Base-by-base conservation (phyloP, 2,113 vertebrate species). In the Rattus rattus region DNA sequence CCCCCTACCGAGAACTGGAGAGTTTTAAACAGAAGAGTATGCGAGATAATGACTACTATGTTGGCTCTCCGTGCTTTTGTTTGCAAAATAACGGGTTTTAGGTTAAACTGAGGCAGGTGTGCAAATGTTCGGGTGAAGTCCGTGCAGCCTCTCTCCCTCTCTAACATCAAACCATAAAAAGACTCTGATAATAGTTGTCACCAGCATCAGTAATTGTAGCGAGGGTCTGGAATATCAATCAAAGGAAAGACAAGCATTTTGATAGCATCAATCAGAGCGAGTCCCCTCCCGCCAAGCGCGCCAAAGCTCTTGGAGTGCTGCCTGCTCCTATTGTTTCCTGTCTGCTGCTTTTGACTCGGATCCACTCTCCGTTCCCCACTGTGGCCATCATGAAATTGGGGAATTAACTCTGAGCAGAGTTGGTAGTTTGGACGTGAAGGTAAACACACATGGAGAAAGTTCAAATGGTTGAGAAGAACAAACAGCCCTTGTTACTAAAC, bases 401-500 rank as follows among this genome's bases (percentile, higher is more conserved):
- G 97, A 98, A 98, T 98, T 98, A 98, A 98, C 98, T 98, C 98
- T 84, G 97, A 92, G 95, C 97, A 98, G 97, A 98, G 95, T 97
- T 96, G 91, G 97, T 97, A 96, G 98, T 97, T 59, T 98, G 97
- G 97, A 96, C 94, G 97, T 47, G 96, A 98, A 98, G 98, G 98
- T 97, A 97, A 98, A 98, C 95, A 98, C 96, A 98, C 97, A 98
- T 30, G 95, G 96, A 94, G 97, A 96, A 97, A 97, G 98, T 98
- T 98, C 98, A 98, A 98, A 98, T 97, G 96, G 94, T 75, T 89
- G 94, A 98, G 96, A 97, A 98, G 97, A 98, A 98, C 98, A 98
- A 98, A 98, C 97, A 98, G 69, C 88, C 90, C 95, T 98, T 98
- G 98, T 98, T 98, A 97, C 90, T 75, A 98, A 99, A 98, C 98